These are phyloP conservation scores for Conus canariensis DNA, from an alignment of 2,888 invertebrate genomes.

Conservation along the genomic window DNA sequence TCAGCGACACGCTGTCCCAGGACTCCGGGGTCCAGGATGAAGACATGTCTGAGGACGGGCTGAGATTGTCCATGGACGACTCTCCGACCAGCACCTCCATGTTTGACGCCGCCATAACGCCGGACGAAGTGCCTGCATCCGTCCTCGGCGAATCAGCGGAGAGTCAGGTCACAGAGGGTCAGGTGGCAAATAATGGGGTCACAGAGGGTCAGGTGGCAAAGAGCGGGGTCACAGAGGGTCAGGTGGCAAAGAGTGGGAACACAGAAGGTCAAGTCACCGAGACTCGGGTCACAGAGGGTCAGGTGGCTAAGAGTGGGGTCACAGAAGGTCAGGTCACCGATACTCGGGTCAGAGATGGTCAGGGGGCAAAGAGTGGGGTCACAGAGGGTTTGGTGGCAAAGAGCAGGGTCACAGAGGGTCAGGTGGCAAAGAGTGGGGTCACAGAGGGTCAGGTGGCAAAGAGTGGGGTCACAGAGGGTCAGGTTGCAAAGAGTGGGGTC, in stretches of 20 bases:
- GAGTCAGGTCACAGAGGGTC: not conserved
- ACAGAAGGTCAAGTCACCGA: no score
- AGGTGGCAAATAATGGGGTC: not conserved
- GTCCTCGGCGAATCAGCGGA: not conserved
- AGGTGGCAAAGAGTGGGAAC: no score
- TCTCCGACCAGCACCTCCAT: conserved; percentile 22
- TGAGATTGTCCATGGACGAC: conserved; percentile 36
- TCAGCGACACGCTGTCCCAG: conserved; percentile 35
- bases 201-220: not conserved
- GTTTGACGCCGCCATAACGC: conserved; percentile 9
- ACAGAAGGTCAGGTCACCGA: not conserved
- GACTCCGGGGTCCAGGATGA: conserved; percentile 42
- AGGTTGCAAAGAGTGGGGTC: no score
- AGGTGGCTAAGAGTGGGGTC: not conserved
- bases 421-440: not conserved
- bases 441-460: not conserved
- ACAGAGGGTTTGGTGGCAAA: not conserved
- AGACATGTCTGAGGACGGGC: conserved; percentile 39
- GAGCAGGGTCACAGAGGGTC: not conserved
- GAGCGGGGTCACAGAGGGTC: not conserved
- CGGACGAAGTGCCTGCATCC: conserved; percentile 24
- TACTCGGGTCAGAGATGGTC: no score
- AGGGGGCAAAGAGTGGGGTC: not conserved
- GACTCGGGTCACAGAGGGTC: no score
- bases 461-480: no score